These are phyloP conservation scores for Sisyra terminalis DNA, from an alignment of 2,888 invertebrate genomes.

Conservation along the genomic window DNA sequence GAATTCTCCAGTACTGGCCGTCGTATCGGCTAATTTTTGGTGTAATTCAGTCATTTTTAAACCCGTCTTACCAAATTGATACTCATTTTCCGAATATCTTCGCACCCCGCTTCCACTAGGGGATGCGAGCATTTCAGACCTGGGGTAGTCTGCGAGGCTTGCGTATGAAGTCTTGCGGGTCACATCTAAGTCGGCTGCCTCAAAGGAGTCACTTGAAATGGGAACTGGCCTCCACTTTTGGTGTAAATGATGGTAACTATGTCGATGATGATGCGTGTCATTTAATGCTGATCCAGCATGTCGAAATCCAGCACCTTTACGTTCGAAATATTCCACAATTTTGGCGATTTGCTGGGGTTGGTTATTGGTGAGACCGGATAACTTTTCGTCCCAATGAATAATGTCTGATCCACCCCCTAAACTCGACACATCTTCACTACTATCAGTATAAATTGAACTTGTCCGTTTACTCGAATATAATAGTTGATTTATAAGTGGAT, in stretches of 20 bases:
- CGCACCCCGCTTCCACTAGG: constrained; percentile 13
- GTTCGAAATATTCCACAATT: constrained; percentile 80
- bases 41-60: constrained; percentile 15
- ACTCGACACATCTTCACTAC: constrained; percentile 72
- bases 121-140: background rate
- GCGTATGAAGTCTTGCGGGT: background rate
- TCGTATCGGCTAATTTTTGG: constrained; percentile 10
- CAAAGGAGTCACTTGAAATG: constrained; percentile 14
- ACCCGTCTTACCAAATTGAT: constrained; percentile 18
- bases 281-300: constrained; percentile 24
- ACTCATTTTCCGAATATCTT: constrained; percentile 18
- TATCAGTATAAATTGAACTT: constrained; percentile 73
- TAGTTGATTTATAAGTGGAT: constrained; percentile 31
- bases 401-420: constrained; percentile 62
- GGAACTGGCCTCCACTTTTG: constrained; percentile 23
- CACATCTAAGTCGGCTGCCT: background rate
- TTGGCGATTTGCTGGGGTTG: constrained; percentile 55
- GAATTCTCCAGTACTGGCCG: constrained; percentile 8
- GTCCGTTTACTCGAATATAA: constrained; percentile 47
- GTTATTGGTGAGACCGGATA: constrained; percentile 29
- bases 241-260: no score
- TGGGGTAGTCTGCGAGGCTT: background rate
- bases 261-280: no score
- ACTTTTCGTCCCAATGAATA: constrained; percentile 49
- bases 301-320: constrained; percentile 45